These are phyloP conservation scores for Tachuris rubrigastra DNA, from an alignment of 2,113 vertebrate species.

Conservation along the genomic window DNA sequence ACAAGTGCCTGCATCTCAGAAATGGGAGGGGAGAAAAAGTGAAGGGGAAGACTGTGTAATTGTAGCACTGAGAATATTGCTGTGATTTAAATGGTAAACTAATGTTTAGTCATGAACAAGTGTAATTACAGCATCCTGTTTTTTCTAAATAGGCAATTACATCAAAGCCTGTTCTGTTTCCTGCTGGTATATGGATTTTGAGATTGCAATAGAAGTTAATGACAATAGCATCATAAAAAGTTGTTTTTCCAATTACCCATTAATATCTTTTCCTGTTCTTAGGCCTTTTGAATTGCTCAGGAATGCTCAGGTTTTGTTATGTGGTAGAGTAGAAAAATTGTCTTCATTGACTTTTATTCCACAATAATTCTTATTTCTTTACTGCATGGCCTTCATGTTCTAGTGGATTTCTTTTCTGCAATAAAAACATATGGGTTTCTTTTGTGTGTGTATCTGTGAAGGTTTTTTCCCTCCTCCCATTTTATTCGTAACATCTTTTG, in stretches of 20 bases:
- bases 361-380: background rate
- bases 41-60: background rate
- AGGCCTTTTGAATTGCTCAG: background rate
- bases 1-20: background rate
- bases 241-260: background rate
- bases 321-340: background rate
- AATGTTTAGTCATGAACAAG: background rate
- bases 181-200: background rate
- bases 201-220: background rate
- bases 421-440: background rate
- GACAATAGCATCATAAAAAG: background rate
- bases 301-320: background rate
- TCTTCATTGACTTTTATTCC: background rate
- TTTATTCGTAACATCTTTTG: background rate
- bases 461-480: background rate
- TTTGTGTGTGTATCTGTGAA: too few species aligned
- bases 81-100: background rate
- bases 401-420: background rate
- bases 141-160: background rate
- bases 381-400: background rate
- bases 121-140: background rate
- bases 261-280: background rate
- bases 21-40: background rate
- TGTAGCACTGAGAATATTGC: background rate
- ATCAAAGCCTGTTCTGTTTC: slow-evolving; percentile 1